Percentiles rank a stretch among this genome's conserved stretches.
phyloP scores from a whole-genome alignment of 2,113 vertebrate species.

The Ia io region DNA sequence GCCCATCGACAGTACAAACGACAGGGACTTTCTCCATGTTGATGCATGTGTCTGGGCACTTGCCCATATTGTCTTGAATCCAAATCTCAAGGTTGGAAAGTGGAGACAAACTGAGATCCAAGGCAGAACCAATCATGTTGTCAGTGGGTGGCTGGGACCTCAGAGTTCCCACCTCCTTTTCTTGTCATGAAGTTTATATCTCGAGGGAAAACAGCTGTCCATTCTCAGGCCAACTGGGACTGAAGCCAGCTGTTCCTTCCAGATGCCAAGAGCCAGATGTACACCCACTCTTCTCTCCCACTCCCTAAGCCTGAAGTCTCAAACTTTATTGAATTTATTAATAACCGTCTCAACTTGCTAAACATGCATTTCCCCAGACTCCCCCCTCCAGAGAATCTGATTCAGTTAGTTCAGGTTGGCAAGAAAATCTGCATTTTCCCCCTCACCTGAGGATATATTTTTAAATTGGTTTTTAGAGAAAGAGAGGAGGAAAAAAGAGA shows the following conservation, averaged over 20 bases:
- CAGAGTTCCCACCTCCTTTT: slow-evolving; percentile 54
- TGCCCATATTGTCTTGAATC: neutral
- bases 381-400: slow-evolving; percentile 32
- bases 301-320: slow-evolving; percentile 55
- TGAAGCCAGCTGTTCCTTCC: slow-evolving; percentile 74
- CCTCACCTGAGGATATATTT: neutral
- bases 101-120: slow-evolving; percentile 43
- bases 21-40: neutral
- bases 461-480: neutral
- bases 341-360: slow-evolving; percentile 48
- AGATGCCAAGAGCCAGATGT: slow-evolving; percentile 66
- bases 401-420: neutral
- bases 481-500: too few species aligned
- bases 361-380: slow-evolving; percentile 36
- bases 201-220: slow-evolving; percentile 78
- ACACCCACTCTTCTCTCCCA: slow-evolving; percentile 67
- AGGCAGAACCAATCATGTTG: slow-evolving; percentile 35
- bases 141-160: slow-evolving; percentile 57
- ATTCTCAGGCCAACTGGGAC: slow-evolving; percentile 65
- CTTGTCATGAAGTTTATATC: slow-evolving; percentile 58
- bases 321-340: slow-evolving; percentile 53
- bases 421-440: neutral
- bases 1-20: rapidly evolving
- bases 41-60: neutral
- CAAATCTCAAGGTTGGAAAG: slow-evolving; percentile 41